phyloP scores from a whole-genome alignment of 2,888 invertebrate genomes.

The Lasioglossum calceatum region DNA sequence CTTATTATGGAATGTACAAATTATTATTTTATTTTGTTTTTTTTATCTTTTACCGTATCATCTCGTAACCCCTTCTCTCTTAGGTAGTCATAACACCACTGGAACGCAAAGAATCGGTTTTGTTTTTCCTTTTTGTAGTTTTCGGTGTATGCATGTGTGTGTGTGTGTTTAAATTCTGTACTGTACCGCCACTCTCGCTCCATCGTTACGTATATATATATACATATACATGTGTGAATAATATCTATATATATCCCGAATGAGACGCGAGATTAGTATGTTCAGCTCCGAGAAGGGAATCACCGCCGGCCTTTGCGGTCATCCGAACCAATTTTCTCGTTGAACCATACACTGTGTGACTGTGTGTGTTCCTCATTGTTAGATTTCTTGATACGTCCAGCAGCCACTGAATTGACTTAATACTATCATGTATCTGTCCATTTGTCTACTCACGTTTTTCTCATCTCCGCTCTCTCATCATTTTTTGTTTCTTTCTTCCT shows the following conservation, averaged over 20 bases:
- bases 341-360: conserved; percentile 44
- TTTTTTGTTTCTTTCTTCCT: conserved; percentile 39
- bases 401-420: conserved; percentile 78
- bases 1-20: conserved; percentile 93
- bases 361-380: conserved; percentile 57
- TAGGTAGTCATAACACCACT: conserved; percentile 65
- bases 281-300: conserved; percentile 40
- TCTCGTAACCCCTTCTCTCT: conserved; percentile 61
- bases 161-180: conserved; percentile 33
- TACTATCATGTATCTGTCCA: conserved; percentile 75
- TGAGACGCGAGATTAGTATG: conserved; percentile 42
- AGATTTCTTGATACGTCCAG: conserved; percentile 67
- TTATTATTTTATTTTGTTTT: conserved; percentile 84
- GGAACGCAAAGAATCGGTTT: conserved; percentile 62
- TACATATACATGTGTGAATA: background rate
- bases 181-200: conserved; percentile 17
- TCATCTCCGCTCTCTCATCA: background rate
- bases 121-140: background rate
- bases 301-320: conserved; percentile 72
- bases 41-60: conserved; percentile 72
- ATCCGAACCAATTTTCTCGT: conserved; percentile 52
- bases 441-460: conserved; percentile 66
- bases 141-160: background rate
- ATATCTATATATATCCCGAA: conserved; percentile 34
- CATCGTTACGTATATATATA: conserved; percentile 35